Percentiles rank a stretch among this genome's conserved stretches.
Evolutionary conservation across 2,113 vertebrate genomes (phyloP).

Genomic region (Chloroceryle aenea): DNA sequence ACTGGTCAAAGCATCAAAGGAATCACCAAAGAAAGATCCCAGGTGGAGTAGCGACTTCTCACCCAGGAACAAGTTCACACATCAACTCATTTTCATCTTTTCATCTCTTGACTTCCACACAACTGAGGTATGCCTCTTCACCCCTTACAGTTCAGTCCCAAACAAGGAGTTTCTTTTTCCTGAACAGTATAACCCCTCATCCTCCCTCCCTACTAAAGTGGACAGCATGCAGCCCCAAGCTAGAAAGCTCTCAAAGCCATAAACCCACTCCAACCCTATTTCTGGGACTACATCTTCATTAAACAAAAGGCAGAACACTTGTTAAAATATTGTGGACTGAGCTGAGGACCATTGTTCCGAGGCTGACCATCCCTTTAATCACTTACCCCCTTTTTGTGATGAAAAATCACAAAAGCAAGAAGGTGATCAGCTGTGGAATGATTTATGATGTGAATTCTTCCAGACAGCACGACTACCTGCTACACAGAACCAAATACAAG

Average conservation of each 20-base stretch:
- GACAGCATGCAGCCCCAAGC: not conserved
- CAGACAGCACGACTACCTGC: not conserved
- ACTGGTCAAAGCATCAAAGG: not conserved
- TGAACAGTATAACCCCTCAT: fast-evolving
- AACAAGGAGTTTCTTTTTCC: not conserved
- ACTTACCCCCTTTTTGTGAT: not conserved
- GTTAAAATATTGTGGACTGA: not conserved
- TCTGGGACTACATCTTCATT: not conserved
- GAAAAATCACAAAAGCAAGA: not conserved
- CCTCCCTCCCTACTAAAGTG: fast-evolving
- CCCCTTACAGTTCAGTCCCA: not conserved
- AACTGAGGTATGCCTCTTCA: not conserved
- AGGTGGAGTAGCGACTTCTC: not conserved
- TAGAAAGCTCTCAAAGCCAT: fast-evolving
- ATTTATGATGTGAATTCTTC: not conserved
- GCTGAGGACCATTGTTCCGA: not conserved
- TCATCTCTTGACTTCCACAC: not conserved
- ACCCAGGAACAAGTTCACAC: not conserved
- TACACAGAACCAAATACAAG: not conserved
- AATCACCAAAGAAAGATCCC: fast-evolving
- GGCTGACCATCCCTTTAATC: not conserved
- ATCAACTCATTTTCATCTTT: not conserved
- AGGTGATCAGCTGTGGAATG: not conserved
- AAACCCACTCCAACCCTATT: not conserved
- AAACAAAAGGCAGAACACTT: not conserved